Conservation (phyloP, 1,140 invertebrate species). For the Bursaphelenchus mucronatus region DNA sequence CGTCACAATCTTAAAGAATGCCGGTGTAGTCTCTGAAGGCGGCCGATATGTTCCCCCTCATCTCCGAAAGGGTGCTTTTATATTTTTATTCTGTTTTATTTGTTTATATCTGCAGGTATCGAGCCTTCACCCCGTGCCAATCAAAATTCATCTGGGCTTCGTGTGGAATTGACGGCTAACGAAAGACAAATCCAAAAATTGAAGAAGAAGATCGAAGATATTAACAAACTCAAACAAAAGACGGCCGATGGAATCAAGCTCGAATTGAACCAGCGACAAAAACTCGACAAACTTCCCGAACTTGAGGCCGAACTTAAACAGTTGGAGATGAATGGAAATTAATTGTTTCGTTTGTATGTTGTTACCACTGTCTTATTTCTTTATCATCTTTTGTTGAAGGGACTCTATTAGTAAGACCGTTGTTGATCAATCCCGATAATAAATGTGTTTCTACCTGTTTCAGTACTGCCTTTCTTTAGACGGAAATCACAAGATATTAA, state of each 20-base stretch:
- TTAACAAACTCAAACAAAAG: conserved; percentile 41
- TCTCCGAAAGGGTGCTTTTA: conserved; percentile 39
- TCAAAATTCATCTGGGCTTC: conserved; percentile 18
- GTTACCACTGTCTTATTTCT: too few relatives aligned
- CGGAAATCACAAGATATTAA: too few relatives aligned
- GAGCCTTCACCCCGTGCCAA: conserved; percentile 1
- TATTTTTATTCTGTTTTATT: conserved; percentile 16
- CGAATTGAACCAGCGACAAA: conserved; percentile 54
- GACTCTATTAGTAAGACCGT: too few relatives aligned
- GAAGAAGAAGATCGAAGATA: conserved; percentile 56
- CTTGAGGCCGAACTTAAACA: conserved; percentile 30
- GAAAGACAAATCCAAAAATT: conserved; percentile 47
- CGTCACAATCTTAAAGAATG: conserved; percentile 22
- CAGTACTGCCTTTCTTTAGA: too few relatives aligned
- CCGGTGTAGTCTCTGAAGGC: conserved; percentile 39
- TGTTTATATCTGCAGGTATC: not conserved
- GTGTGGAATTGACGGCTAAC: conserved; percentile 32
- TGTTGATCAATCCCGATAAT: too few relatives aligned
- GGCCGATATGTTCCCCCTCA: conserved; percentile 55
- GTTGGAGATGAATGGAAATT: conserved; percentile 3
- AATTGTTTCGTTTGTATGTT: too few relatives aligned
- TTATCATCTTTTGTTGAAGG: too few relatives aligned
- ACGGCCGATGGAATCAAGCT: conserved; percentile 36
- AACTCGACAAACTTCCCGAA: conserved; percentile 40
- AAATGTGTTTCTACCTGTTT: too few relatives aligned